Conservation (phyloP, 2,888 invertebrate genomes). For the Eucera pruinosa region DNA sequence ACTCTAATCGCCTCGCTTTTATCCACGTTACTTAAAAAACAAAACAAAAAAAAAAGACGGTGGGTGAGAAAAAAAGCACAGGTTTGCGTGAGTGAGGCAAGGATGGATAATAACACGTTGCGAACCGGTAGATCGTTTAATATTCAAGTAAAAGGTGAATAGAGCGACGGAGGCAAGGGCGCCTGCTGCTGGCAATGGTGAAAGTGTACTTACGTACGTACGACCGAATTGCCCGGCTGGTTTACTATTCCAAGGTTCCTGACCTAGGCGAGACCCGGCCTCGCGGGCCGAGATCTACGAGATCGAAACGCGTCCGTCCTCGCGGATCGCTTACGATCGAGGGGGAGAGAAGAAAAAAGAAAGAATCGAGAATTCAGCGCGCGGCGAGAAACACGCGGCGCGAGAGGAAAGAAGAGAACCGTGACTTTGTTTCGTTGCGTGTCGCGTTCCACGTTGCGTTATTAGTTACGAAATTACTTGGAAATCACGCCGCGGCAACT, state of each 20-base stretch:
- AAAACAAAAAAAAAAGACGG: background rate
- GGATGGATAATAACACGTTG: slow-evolving; percentile 15
- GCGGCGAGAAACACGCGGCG: too few species aligned
- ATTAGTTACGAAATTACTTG: slow-evolving; percentile 2
- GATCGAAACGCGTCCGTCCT: slow-evolving; percentile 29
- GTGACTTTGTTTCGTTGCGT: too few species aligned
- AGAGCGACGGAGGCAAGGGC: slow-evolving; percentile 65
- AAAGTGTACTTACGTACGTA: too few species aligned
- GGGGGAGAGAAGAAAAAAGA: too few species aligned
- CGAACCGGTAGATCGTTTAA: slow-evolving; percentile 33
- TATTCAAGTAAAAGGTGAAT: slow-evolving; percentile 59
- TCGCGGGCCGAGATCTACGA: slow-evolving; percentile 25
- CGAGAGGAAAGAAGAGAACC: background rate
- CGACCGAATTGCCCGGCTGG: slow-evolving; percentile 54
- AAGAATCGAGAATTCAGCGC: background rate
- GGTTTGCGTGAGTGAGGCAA: slow-evolving; percentile 28
- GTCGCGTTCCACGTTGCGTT: background rate
- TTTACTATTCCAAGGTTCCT: slow-evolving; percentile 67
- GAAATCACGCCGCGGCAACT: background rate
- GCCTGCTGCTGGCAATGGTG: slow-evolving; percentile 59
- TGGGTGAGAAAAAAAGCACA: background rate
- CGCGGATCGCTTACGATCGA: too few species aligned
- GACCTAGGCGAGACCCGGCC: slow-evolving; percentile 62
- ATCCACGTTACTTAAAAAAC: too few species aligned
- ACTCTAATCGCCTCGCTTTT: too few species aligned